phyloP scores from a whole-genome alignment of 2,113 vertebrate species.

The Podiceps cristatus region DNA sequence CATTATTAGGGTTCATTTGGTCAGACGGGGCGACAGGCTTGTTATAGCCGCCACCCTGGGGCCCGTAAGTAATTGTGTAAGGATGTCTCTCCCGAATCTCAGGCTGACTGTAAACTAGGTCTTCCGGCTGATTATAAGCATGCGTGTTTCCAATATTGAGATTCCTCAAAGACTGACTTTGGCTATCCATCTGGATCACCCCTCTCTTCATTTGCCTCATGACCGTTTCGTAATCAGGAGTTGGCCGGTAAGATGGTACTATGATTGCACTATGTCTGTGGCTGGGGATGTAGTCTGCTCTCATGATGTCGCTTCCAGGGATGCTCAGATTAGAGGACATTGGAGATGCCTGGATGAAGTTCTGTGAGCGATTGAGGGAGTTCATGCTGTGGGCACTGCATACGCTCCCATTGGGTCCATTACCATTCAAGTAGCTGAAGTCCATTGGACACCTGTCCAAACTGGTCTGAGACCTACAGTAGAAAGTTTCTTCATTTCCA shows the following conservation, averaged over 20 bases:
- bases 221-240: slow-evolving; percentile 94
- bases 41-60: slow-evolving; percentile 83
- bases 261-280: slow-evolving; percentile 96
- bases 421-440: slow-evolving; percentile 88
- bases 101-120: slow-evolving; percentile 94
- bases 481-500: slow-evolving; percentile 88
- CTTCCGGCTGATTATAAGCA: slow-evolving; percentile 90
- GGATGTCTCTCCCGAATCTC: slow-evolving; percentile 90
- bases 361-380: slow-evolving; percentile 94
- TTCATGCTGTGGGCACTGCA: slow-evolving; percentile 93
- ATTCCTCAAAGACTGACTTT: slow-evolving; percentile 94
- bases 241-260: slow-evolving; percentile 93
- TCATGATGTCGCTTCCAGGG: slow-evolving; percentile 92
- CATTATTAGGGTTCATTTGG: slow-evolving; percentile 65
- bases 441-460: slow-evolving; percentile 86
- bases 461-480: slow-evolving; percentile 92
- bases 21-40: slow-evolving; percentile 77
- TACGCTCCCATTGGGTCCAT: slow-evolving; percentile 90
- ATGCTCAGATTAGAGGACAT: slow-evolving; percentile 95
- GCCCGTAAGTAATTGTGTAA: slow-evolving; percentile 78
- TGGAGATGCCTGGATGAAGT: slow-evolving; percentile 89
- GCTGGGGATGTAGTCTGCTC: slow-evolving; percentile 91
- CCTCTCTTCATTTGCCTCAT: slow-evolving; percentile 93
- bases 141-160: slow-evolving; percentile 93
- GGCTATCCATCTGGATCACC: slow-evolving; percentile 83